These are phyloP conservation scores for Leptopilina boulardi DNA, from an alignment of 1,140 invertebrate genomes.

Conservation along the genomic window DNA sequence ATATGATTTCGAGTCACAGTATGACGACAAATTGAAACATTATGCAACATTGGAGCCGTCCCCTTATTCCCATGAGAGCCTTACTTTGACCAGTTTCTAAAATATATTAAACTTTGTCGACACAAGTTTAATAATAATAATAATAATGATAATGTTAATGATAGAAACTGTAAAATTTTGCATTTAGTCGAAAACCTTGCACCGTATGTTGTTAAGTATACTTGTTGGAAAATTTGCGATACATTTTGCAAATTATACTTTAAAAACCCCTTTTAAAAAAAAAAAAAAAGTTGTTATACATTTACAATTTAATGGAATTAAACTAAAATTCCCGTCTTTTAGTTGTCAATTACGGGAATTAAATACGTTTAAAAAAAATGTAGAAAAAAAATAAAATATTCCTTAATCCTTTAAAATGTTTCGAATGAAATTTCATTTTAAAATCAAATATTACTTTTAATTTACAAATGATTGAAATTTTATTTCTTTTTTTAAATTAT, in stretches of 20 bases:
- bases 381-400: too few species aligned
- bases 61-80: not conserved
- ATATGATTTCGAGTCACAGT: slow-evolving; percentile 13
- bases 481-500: too few species aligned
- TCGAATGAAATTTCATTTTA: too few species aligned
- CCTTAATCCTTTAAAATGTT: too few species aligned
- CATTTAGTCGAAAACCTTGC: not conserved
- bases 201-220: too few species aligned
- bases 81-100: slow-evolving; percentile 16
- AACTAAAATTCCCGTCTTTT: too few species aligned
- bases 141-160: not conserved
- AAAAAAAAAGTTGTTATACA: not conserved
- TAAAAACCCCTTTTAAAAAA: too few species aligned
- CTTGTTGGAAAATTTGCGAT: not conserved
- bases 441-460: too few species aligned
- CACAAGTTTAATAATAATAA: not conserved
- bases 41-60: not conserved
- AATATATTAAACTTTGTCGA: slow-evolving; percentile 8
- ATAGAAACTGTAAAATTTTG: not conserved
- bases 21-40: slow-evolving; percentile 27
- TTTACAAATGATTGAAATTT: too few species aligned
- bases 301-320: not conserved
- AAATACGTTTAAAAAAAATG: too few species aligned
- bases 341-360: too few species aligned
- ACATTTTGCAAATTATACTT: not conserved